Conservation (phyloP, 2,113 vertebrate species). For the Hyla sarda region DNA sequence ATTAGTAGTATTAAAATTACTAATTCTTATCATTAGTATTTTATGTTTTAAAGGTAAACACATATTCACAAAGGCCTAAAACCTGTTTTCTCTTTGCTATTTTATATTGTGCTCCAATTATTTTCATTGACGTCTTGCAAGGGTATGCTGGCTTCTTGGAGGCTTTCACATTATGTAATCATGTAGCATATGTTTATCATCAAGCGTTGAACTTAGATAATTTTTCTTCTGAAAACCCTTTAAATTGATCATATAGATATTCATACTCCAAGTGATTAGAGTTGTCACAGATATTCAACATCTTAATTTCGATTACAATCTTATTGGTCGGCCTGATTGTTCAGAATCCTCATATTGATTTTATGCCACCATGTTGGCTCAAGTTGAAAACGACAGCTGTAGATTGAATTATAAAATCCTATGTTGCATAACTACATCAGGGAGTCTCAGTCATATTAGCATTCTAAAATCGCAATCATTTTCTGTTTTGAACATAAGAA, state of each 20-base stretch:
- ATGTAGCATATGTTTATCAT: not conserved
- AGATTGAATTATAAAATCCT: constrained; percentile 10
- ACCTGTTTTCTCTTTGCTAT: not conserved
- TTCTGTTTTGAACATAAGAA: constrained; percentile 21
- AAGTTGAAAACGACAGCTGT: not conserved
- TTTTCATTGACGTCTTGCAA: not conserved
- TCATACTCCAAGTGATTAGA: not conserved
- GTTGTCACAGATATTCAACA: not conserved
- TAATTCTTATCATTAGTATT: no score
- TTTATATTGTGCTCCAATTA: not conserved
- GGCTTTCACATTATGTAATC: not conserved
- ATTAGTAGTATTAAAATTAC: no score
- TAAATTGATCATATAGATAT: not conserved
- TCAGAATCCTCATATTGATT: not conserved
- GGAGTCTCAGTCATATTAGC: constrained; percentile 6
- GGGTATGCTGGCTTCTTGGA: not conserved
- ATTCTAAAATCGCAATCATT: constrained; percentile 18
- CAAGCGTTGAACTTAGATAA: not conserved
- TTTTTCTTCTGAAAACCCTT: not conserved
- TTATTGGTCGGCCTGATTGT: not conserved
- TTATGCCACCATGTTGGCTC: not conserved
- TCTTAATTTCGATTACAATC: not conserved
- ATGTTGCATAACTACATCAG: not conserved
- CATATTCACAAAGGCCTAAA: no score
- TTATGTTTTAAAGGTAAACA: no score